Percentiles rank a stretch among this genome's conserved stretches.
phyloP scores from a whole-genome alignment of 2,113 vertebrate genomes.

The Cranoglanis bouderius region DNA sequence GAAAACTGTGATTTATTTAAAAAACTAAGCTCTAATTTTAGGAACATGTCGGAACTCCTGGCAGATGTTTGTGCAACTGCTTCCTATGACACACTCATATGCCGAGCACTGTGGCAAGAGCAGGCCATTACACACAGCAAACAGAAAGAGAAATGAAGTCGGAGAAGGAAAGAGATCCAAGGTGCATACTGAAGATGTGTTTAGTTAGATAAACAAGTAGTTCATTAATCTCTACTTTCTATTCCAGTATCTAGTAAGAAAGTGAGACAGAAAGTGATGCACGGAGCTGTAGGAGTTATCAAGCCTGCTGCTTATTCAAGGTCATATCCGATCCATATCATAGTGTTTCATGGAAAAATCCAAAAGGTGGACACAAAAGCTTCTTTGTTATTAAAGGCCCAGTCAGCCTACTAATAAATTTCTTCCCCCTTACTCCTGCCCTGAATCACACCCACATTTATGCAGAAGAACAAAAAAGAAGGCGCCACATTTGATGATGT shows the following conservation, averaged over 20 bases:
- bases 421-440: background rate
- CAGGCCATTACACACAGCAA: background rate
- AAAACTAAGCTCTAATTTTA: background rate
- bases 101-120: background rate
- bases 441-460: conserved; percentile 20
- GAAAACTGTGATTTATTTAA: background rate
- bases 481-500: background rate
- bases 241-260: background rate
- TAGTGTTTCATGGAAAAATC: conserved; percentile 17
- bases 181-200: background rate
- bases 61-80: background rate
- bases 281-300: background rate
- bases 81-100: background rate
- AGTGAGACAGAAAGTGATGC: background rate
- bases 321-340: background rate
- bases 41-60: conserved; percentile 1
- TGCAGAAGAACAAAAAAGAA: background rate
- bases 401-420: background rate
- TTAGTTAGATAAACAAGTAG: background rate
- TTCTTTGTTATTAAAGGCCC: conserved; percentile 8
- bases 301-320: conserved; percentile 3
- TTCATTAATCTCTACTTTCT: conserved; percentile 21
- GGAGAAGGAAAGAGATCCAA: background rate
- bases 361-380: background rate
- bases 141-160: background rate